phyloP scores from a whole-genome alignment of 1,140 invertebrate genomes.

The Melipona quadrifasciata region DNA sequence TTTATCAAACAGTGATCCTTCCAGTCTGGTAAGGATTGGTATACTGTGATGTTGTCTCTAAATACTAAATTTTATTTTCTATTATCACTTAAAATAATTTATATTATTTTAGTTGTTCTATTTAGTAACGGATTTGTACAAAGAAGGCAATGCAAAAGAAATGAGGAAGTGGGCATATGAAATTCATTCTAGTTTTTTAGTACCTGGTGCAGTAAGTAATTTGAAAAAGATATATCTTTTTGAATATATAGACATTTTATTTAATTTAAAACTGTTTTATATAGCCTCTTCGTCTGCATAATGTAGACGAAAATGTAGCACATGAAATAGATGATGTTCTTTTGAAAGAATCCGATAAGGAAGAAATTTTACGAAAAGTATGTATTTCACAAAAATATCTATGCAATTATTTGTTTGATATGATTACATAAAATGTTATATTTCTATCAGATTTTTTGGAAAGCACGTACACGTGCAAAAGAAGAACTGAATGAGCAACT shows the following conservation, averaged over 20 bases:
- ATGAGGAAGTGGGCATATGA: constrained; percentile 98
- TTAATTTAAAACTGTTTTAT: constrained; percentile 58
- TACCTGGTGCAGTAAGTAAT: constrained; percentile 90
- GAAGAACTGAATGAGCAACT: constrained; percentile 94
- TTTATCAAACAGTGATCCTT: constrained; percentile 92
- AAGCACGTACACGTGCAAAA: constrained; percentile 91
- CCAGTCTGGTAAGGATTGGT: constrained; percentile 84
- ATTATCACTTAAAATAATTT: constrained; percentile 30
- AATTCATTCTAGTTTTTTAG: constrained; percentile 97
- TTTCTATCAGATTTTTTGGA: constrained; percentile 87
- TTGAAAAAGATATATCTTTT: constrained; percentile 18
- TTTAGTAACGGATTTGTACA: constrained; percentile 92
- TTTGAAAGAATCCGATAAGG: constrained; percentile 91
- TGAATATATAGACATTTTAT: not conserved
- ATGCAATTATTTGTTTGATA: not conserved
- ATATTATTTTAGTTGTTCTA: constrained; percentile 90
- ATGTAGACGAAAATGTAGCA: constrained; percentile 93
- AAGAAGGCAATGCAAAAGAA: constrained; percentile 92
- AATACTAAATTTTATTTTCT: constrained; percentile 15
- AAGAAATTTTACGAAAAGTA: constrained; percentile 92
- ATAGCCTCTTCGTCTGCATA: constrained; percentile 90
- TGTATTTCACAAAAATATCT: constrained; percentile 28
- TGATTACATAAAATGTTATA: constrained; percentile 39
- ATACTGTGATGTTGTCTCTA: not conserved
- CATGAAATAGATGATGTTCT: constrained; percentile 94